Base-by-base conservation (phyloP, 2,113 vertebrate species). In the Austrofundulus limnaeus region DNA sequence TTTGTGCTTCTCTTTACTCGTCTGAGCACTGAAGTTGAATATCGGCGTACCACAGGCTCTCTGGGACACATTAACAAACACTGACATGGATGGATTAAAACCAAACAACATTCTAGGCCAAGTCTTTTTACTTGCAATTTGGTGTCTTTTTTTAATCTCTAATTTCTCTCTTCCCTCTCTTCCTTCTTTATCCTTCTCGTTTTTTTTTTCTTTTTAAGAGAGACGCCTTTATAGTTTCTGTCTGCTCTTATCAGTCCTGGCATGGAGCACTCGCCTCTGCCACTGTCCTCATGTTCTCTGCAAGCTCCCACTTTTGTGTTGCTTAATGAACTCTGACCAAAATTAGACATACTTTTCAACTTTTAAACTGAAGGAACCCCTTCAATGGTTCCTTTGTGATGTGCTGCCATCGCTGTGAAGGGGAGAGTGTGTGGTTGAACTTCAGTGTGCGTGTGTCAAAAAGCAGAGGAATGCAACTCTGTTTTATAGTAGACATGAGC, bases 301-400 rank as follows among this genome's bases (percentile, higher is more conserved):
- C 80, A 83, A 86, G 81, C 85, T 87, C 79, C 83, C 78, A 88
- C 90, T 89, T 91, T 91, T 92, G 89, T 91, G 85, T 83, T 87
- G 81, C 76, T 85, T 92, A 91, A 92, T 91, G 91, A 93, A 91
- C 91, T 92, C 89, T 90, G 91, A 92, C 90, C 91, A 89, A 92
- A 92, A 92, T 92, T 92, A 92, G 91, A 92, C 89, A 90, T 91
- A 91, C 90, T 91, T 89, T 91, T 91, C 91, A 92, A 91, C 86
- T 90, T 90, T 90, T 86, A 83, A 88, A 90, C 89, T 81, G 78
- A 85, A 88, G 84, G 84, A 87, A 84, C 75, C 84, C 84, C 90
- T 85, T 90, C 85, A 92, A 92, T 91, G 90, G 77, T 70, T 84
- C 87, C 87, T 93, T 93, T 93, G 91, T 92, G 81, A 72, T 78